Percentiles rank a stretch among this genome's conserved stretches.
These are phyloP conservation scores for Campoletis raptor DNA, from an alignment of 2,888 invertebrate species.

Conservation along the genomic window DNA sequence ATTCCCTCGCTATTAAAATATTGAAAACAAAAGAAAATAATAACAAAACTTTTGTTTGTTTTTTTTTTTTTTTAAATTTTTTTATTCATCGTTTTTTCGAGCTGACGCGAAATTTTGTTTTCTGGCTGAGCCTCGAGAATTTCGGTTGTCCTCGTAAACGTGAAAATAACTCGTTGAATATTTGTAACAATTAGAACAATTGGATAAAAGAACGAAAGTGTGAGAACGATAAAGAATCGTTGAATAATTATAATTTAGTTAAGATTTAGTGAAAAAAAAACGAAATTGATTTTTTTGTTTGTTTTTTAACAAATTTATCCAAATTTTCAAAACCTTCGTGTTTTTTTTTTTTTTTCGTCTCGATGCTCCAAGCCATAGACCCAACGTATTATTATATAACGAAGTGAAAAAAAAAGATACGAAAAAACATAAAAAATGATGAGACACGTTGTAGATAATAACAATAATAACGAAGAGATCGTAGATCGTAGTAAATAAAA, in stretches of 20 bases:
- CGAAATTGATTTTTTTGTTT: neutral
- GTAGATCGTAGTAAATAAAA: conserved; percentile 53
- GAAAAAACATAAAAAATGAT: neutral
- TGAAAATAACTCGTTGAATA: conserved; percentile 1
- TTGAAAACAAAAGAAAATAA: neutral
- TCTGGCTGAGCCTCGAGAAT: conserved; percentile 14
- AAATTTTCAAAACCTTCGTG: conserved; percentile 8
- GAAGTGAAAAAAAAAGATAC: neutral
- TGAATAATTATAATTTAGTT: neutral
- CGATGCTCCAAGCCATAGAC: conserved; percentile 30
- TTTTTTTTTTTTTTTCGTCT: conserved; percentile 21
- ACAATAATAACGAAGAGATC: conserved; percentile 63
- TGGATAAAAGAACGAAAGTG: neutral
- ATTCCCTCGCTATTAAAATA: conserved; percentile 16
- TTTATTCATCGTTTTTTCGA: neutral
- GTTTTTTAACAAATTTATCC: neutral
- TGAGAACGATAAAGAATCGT: neutral
- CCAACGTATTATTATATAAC: conserved; percentile 39
- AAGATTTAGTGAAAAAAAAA: neutral
- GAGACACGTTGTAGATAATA: conserved; percentile 62
- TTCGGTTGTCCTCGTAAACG: neutral
- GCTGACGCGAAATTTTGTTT: neutral
- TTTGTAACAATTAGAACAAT: conserved; percentile 7
- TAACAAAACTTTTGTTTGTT: no score
- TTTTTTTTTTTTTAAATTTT: neutral